Base-by-base conservation (phyloP, 2,888 invertebrate species). In the Troides oblongomaculatus region DNA sequence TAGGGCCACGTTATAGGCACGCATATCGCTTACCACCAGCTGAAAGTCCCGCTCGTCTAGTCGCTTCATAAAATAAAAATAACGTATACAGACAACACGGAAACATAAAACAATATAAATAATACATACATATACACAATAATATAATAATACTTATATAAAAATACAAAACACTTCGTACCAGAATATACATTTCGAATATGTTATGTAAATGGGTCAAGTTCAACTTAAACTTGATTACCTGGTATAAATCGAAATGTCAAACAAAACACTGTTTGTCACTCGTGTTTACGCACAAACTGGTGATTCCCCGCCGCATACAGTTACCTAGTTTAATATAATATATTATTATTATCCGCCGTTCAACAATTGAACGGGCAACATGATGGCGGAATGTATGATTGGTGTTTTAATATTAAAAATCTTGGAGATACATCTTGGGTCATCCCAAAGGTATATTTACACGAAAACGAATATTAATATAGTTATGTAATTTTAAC, bases 231-330 rank as follows among this genome's bases (percentile, higher is more conserved):
- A 39, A 53, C 53, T 53, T n/a, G 10, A 6, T 17, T 1, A 14
- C 66, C 21, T 30, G 36, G 30, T 62, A 66, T 25, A 69, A 57
- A 65, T 56, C 57, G 46, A 69, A 1, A 58, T 64, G 60, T 8
- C 3, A 56, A 18, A n/a, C 17, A 61, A 21, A 23, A 18, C 39
- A 39, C 8, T 7, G 4, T 1, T 12, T 23, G 39, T 57, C 60
- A 60, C 61, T n/a, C 30, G 43, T 1, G 36, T 21, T n/a, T 12
- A 5, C 50, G 66, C 25, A 17, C 12, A n/a, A 23, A n/a, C 36
- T 14, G 69, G 69, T 70, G 57, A 70, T 66, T 62, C 66, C 65
- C 69, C 69, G 62, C 7, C 53, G 53, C 14, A 1, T 21, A 57
- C 46, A 50, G 36, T 64, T 64, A 69, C 3, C 4, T n/a, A 21